Percentiles rank a stretch among this genome's conserved stretches.
Evolutionary conservation across 2,888 invertebrate species (phyloP).

Genomic region (Leptinotarsa tumamoca): DNA sequence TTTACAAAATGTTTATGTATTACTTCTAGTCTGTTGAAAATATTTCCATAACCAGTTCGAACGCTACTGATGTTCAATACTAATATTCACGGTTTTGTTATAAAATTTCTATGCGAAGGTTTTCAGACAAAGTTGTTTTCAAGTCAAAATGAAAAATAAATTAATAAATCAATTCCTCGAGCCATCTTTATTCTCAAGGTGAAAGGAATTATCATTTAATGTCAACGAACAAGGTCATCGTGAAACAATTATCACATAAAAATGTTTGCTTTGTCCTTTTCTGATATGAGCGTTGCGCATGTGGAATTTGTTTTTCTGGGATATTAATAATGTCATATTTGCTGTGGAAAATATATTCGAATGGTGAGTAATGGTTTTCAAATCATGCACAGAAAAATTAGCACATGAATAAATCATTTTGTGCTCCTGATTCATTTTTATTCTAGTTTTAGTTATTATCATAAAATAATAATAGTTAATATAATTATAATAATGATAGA

Average conservation of each 20-base stretch:
- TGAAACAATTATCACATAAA: constrained; percentile 47
- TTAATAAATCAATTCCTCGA: constrained; percentile 56
- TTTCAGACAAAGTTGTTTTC: constrained; percentile 48
- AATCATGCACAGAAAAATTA: neutral
- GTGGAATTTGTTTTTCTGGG: neutral
- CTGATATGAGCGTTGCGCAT: neutral
- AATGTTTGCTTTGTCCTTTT: constrained; percentile 41
- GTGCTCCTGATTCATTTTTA: too few species aligned
- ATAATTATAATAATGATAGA: too few species aligned
- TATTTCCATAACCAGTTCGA: constrained; percentile 16
- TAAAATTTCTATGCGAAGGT: constrained; percentile 49
- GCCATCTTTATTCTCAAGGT: constrained; percentile 58
- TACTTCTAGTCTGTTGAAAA: neutral
- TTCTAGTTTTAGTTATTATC: too few species aligned
- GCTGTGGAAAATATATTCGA: neutral
- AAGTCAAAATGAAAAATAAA: constrained; percentile 54
- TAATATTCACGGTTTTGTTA: constrained; percentile 37
- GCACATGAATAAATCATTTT: too few species aligned
- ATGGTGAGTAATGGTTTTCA: neutral
- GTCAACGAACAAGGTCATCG: constrained; percentile 57
- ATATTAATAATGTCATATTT: neutral
- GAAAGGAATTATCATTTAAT: constrained; percentile 53
- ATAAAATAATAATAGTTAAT: too few species aligned
- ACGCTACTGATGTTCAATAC: constrained; percentile 22
- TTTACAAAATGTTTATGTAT: neutral